Evolutionary conservation across 2,888 invertebrate genomes (phyloP).

Genomic region (Clistopyga incitator): DNA sequence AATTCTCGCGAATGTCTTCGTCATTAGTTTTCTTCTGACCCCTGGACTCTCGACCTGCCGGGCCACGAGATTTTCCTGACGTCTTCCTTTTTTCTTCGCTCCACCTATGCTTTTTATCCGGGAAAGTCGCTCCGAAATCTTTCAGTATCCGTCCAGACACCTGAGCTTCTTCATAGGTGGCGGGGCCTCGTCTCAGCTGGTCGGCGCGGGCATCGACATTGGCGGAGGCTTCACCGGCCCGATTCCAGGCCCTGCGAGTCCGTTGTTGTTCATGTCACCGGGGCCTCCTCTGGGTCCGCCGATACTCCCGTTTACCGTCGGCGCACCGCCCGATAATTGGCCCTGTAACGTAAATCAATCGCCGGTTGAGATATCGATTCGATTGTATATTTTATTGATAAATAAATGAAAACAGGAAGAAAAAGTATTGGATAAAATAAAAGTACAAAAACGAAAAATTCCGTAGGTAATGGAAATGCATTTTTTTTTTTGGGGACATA

Average conservation of each 20-base stretch:
- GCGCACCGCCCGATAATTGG: conserved; percentile 80
- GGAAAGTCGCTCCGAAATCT: conserved; percentile 31
- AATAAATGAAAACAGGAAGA: background rate
- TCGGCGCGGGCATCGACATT: conserved; percentile 83
- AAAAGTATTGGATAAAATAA: background rate
- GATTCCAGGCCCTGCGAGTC: conserved; percentile 80
- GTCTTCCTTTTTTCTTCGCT: conserved; percentile 32
- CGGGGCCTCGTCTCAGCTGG: conserved; percentile 83
- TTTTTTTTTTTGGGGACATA: too few relatives aligned
- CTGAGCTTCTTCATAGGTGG: conserved; percentile 83
- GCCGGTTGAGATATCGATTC: background rate
- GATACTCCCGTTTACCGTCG: conserved; percentile 80
- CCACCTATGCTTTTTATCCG: conserved; percentile 47
- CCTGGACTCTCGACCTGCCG: background rate
- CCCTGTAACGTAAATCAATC: conserved; percentile 74
- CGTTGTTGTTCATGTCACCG: conserved; percentile 83
- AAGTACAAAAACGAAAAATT: too few relatives aligned
- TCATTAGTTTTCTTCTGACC: conserved; percentile 2
- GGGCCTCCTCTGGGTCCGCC: conserved; percentile 79
- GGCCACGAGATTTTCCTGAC: background rate
- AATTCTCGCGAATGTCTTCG: background rate
- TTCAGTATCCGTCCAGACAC: conserved; percentile 83
- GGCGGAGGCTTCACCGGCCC: conserved; percentile 82
- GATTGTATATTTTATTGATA: background rate
- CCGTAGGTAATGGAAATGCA: too few relatives aligned